Evolutionary conservation across 2,888 invertebrate species (phyloP).

Genomic region (Epirrhoe tristata): DNA sequence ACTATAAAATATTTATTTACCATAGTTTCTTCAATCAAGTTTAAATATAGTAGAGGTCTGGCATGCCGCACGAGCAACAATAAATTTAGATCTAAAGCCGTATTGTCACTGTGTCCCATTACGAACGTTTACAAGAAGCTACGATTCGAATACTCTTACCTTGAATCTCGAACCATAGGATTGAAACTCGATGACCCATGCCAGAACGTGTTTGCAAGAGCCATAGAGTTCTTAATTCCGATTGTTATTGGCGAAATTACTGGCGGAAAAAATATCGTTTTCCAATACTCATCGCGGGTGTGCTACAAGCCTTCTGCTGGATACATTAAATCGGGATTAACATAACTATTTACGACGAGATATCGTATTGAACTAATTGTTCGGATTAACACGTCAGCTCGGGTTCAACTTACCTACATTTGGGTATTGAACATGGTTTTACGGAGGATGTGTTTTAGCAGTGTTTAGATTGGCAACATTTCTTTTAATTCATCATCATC

Average conservation of each 20-base stretch:
- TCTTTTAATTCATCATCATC: too few species aligned
- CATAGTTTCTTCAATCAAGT: too few species aligned
- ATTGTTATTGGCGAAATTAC: slow-evolving; percentile 1
- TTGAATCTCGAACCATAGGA: background rate
- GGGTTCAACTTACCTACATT: slow-evolving; percentile 23
- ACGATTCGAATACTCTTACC: background rate
- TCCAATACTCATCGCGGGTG: slow-evolving; percentile 23
- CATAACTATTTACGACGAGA: slow-evolving; percentile 36
- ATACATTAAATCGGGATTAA: slow-evolving; percentile 35
- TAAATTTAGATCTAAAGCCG: too few species aligned
- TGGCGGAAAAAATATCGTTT: slow-evolving; percentile 16
- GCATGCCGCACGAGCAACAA: too few species aligned
- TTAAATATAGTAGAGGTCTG: too few species aligned
- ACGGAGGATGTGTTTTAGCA: background rate
- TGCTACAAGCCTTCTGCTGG: slow-evolving; percentile 22
- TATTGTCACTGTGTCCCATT: too few species aligned
- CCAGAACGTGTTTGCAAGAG: background rate
- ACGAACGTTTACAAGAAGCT: background rate
- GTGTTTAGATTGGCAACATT: too few species aligned
- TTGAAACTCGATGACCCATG: background rate
- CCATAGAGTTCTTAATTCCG: background rate
- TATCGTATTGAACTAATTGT: slow-evolving; percentile 35
- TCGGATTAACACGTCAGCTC: slow-evolving; percentile 37
- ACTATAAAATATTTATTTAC: too few species aligned
- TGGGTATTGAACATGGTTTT: slow-evolving; percentile 13